Evolutionary conservation across 2,888 invertebrate genomes (phyloP), one percentile per base, ranked within the genome.

Genomic region (Drosophila yooni): DNA sequence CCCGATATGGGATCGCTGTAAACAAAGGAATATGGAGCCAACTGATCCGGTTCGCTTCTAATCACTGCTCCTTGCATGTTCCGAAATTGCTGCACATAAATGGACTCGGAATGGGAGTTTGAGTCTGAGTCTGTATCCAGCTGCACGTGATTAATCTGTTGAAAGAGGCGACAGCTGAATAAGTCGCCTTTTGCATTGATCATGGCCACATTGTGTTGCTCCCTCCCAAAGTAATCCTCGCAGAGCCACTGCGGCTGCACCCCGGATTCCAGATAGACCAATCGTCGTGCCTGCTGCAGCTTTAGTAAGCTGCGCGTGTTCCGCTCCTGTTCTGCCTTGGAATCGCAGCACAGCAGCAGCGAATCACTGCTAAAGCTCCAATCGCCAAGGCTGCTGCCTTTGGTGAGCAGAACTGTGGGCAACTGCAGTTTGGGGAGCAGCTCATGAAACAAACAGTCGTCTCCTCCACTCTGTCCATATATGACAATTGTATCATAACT

Each of bases 401-500:
- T 21, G 8, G 21, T 53, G 13, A 53, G 15, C 15, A 53, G 21
- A 7, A 53, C 33, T 53, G 33, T 53, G n/a, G 52, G 52, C 8
- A 53, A 10, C 21, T 53, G 15, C 15, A 53, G 52, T 4, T 21
- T 21, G 21, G 8, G 33, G 2, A 53, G 52, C 21, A 53, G 21
- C 2, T 21, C 21, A 33, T 53, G 21, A 25, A 53, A 53, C 21
- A 53, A 21, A 15, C 52, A 53, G 21, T 13, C 7, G 21, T 46
- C 21, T 46, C 52, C 8, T 21, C 15, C 15, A 21, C 10, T 53
- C n/a, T 21, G 33, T 34, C 52, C 52, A 53, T 53, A 53, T 53
- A 53, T 15, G 4, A 5, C 52, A 21, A 53, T 15, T 0, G 70
- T 78, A 2, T 76, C 76, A 18, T 60, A 86, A 7, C 51, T n/a